Conservation (phyloP, 2,888 invertebrate species). For the Tachina grossa region DNA sequence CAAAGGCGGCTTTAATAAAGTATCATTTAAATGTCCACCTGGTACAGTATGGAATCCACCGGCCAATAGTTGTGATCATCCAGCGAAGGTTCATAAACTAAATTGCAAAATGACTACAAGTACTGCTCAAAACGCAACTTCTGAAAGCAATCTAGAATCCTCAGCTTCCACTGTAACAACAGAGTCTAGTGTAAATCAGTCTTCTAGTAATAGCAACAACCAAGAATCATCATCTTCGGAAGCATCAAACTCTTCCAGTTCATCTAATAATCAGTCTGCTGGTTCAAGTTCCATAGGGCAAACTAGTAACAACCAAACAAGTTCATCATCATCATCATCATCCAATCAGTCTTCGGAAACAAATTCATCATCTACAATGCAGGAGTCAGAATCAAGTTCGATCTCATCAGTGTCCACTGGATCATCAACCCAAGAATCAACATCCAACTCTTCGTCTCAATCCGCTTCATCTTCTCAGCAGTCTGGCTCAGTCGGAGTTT, state of each 20-base stretch:
- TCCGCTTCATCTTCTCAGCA: constrained; percentile 41
- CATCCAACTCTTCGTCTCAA: constrained; percentile 25
- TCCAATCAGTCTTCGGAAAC: constrained; percentile 59
- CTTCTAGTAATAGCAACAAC: constrained; percentile 45
- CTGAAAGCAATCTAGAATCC: constrained; percentile 55
- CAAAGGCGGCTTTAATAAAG: constrained; percentile 82
- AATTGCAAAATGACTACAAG: constrained; percentile 74
- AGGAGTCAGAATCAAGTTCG: constrained; percentile 46
- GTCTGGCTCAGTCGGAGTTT: constrained; percentile 70
- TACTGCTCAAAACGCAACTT: constrained; percentile 23
- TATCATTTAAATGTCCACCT: constrained; percentile 84
- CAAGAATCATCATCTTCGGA: constrained; percentile 42
- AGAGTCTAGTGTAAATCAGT: constrained; percentile 17
- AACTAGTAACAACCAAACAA: constrained; percentile 25
- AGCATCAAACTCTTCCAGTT: constrained; percentile 5
- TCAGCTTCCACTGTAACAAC: constrained; percentile 41
- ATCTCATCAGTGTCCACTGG: too few species aligned
- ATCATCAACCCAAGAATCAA: too few species aligned
- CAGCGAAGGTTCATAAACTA: constrained; percentile 75
- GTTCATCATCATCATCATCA: constrained; percentile 43
- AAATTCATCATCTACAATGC: constrained; percentile 38
- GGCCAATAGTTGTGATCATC: constrained; percentile 84
- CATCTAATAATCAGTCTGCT: constrained; percentile 46
- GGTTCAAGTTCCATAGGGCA: constrained; percentile 14
- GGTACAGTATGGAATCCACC: constrained; percentile 85